Percentiles rank a stretch among this genome's conserved stretches.
phyloP scores from a whole-genome alignment of 2,113 vertebrate genomes.

The Nothocercus julius region DNA sequence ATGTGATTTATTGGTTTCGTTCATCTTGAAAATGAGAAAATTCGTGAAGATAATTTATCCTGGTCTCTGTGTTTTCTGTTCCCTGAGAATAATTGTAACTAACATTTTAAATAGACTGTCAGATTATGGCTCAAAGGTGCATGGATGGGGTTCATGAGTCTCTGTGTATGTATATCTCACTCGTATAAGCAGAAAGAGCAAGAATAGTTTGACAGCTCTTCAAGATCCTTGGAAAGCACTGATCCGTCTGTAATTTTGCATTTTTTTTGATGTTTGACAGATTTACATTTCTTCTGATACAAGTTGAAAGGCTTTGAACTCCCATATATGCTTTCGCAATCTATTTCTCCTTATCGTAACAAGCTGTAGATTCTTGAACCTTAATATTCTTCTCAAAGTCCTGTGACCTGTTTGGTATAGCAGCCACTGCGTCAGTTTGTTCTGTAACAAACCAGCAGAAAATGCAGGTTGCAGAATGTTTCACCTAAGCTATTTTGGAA shows the following conservation, averaged over 20 bases:
- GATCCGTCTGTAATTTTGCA: background rate
- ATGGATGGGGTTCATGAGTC: background rate
- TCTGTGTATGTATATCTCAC: background rate
- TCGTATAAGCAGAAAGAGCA: background rate
- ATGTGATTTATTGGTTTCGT: background rate
- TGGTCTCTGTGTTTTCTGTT: background rate
- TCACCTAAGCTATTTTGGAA: background rate
- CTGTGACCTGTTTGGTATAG: background rate
- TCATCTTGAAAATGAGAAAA: background rate
- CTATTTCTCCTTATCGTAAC: background rate
- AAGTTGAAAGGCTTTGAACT: constrained; percentile 50
- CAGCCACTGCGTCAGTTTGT: background rate
- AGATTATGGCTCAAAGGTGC: background rate
- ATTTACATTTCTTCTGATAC: background rate
- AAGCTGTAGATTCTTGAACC: constrained; percentile 34
- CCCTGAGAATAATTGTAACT: background rate
- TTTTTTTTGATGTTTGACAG: constrained; percentile 28
- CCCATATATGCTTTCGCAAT: background rate
- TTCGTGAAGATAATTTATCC: background rate
- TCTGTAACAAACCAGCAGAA: background rate
- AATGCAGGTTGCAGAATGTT: background rate
- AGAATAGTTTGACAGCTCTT: background rate
- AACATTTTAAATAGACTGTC: background rate
- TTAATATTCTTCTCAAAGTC: constrained; percentile 38
- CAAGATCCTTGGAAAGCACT: background rate